Conservation (phyloP, 2,113 vertebrate genomes). For the Myanophis thanlyinensis region DNA sequence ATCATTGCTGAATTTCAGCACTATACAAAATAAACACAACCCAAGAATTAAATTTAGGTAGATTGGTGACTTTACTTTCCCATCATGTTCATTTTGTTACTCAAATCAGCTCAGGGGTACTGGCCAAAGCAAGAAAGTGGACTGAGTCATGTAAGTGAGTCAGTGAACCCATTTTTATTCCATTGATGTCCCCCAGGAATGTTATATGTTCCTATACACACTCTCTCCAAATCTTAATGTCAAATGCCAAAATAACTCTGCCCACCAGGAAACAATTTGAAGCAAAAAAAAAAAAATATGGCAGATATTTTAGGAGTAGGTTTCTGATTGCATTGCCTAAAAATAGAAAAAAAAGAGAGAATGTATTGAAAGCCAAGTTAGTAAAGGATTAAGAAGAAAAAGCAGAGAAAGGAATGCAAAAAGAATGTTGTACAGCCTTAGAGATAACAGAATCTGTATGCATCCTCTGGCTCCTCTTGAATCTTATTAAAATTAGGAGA, state of each 20-base stretch:
- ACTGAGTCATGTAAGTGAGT: conserved; percentile 27
- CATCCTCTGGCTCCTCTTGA: background rate
- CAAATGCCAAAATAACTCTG: conserved; percentile 27
- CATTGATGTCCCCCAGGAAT: conserved; percentile 1
- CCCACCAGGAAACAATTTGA: conserved; percentile 21
- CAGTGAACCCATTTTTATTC: conserved; percentile 17
- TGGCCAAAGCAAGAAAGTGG: conserved; percentile 5
- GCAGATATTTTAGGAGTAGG: background rate
- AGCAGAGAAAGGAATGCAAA: background rate
- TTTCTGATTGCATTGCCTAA: background rate
- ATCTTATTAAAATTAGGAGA: background rate
- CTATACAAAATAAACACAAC: background rate
- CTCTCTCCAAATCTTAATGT: conserved; percentile 17
- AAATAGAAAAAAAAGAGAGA: background rate
- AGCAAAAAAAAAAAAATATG: background rate
- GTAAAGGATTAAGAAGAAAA: background rate
- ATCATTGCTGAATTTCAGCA: background rate
- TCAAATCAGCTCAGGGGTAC: background rate
- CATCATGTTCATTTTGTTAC: conserved; percentile 3
- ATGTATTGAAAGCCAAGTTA: background rate
- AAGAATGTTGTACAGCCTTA: background rate
- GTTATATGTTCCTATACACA: conserved; percentile 13
- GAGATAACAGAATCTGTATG: background rate
- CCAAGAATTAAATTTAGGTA: conserved; percentile 11
- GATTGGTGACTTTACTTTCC: background rate